These are phyloP conservation scores for Spicauda simplicius DNA, from an alignment of 2,888 invertebrate species.

Conservation along the genomic window DNA sequence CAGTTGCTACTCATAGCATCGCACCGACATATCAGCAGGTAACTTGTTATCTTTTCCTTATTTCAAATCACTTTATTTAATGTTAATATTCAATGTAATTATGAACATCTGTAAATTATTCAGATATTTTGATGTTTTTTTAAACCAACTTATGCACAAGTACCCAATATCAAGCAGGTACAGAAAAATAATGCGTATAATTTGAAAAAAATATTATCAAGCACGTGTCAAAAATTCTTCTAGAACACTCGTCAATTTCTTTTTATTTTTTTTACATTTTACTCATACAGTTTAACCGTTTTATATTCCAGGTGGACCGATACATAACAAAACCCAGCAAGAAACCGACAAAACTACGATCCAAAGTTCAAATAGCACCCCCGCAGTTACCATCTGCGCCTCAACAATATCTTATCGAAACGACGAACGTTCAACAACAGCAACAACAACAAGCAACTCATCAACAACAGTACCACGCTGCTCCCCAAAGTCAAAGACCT, in stretches of 20 bases:
- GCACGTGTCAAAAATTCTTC: too few relatives aligned
- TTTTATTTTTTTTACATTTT: too few relatives aligned
- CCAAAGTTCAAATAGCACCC: slow-evolving; percentile 61
- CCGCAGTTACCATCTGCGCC: slow-evolving; percentile 68
- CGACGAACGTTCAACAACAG: slow-evolving; percentile 70
- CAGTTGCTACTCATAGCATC: slow-evolving; percentile 43
- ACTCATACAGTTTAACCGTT: too few relatives aligned
- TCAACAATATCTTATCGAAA: slow-evolving; percentile 80
- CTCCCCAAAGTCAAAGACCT: slow-evolving; percentile 60
- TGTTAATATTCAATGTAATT: too few relatives aligned
- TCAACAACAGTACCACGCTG: slow-evolving; percentile 57
- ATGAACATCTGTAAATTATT: too few relatives aligned
- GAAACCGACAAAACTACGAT: slow-evolving; percentile 70
- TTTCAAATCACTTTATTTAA: too few relatives aligned
- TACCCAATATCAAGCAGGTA: too few relatives aligned
- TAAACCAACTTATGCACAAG: too few relatives aligned
- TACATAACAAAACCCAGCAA: slow-evolving; percentile 74
- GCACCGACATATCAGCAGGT: slow-evolving; percentile 56
- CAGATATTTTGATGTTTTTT: too few relatives aligned
- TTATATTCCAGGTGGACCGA: slow-evolving; percentile 76
- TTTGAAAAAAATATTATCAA: too few relatives aligned
- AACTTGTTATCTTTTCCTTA: not conserved
- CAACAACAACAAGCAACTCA: slow-evolving; percentile 45
- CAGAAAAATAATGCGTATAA: too few relatives aligned
- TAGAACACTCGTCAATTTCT: too few relatives aligned